These are phyloP conservation scores for Sepiola atlantica DNA, from an alignment of 2,888 invertebrate genomes.

Conservation along the genomic window DNA sequence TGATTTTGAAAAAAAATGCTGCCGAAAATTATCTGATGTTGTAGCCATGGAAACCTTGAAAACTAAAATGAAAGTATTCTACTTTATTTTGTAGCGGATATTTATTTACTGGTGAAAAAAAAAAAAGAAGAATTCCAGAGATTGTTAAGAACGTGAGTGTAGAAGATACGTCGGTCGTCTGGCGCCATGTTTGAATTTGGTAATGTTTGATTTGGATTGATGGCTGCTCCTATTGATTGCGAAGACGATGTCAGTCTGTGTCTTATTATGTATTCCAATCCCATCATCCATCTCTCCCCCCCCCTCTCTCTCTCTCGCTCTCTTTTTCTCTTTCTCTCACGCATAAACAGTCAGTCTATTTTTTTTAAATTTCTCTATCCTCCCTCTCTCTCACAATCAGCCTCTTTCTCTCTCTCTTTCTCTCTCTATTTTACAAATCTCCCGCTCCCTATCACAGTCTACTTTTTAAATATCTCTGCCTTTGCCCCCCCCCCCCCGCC, in stretches of 20 bases:
- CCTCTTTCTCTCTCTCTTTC: too few species aligned
- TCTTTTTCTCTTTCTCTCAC: neutral
- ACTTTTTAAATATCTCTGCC: too few species aligned
- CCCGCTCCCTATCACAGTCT: too few species aligned
- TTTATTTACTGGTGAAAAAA: neutral
- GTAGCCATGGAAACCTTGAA: neutral
- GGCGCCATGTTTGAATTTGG: neutral
- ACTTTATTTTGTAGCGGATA: neutral
- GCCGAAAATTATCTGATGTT: too few species aligned
- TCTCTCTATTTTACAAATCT: too few species aligned
- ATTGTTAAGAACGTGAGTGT: neutral
- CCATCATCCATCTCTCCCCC: neutral
- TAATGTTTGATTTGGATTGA: neutral
- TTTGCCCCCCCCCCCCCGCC: too few species aligned
- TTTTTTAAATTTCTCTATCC: too few species aligned
- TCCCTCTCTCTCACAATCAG: too few species aligned
- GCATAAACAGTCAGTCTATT: too few species aligned
- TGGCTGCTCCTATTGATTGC: neutral
- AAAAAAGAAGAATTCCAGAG: constrained; percentile 11
- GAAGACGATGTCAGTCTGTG: neutral
- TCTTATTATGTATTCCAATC: neutral
- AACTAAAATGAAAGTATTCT: neutral
- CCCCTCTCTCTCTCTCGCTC: neutral
- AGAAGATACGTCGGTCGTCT: neutral
- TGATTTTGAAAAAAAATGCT: too few species aligned